Base-by-base conservation (phyloP, 2,888 invertebrate genomes). In the Diaphora mendica region DNA sequence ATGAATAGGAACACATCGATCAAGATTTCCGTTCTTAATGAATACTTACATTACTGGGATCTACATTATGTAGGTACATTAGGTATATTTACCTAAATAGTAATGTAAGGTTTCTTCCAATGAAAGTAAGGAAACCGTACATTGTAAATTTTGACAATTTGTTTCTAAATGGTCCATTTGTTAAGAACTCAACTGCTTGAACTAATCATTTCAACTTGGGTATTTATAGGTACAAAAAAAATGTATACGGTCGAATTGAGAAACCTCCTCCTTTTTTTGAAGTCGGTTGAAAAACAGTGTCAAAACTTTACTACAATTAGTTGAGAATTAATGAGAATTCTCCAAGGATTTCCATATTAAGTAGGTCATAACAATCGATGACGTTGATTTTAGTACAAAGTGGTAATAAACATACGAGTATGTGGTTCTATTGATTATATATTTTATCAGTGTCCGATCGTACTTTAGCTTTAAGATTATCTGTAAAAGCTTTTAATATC, bases 401-500 rank as follows among this genome's bases (percentile, higher is more conserved):
- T 17, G 15, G 17, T 17, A 30, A 15, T 62, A 17, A 30, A 62
- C 2, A 30, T 62, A 30, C 15, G 48, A 48, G 48, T 48, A 48
- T 17, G 62, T 30, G 62, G 7, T 62, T 62, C 62, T 62, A 62
- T 62, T 30, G 62, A 62, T 62, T 17, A 15, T 62, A 17, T 30
- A 30, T 62, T 30, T 62, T 30, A 17, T n/a, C 11, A 23, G 23
- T 65, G n/a, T 65, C 35, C 64, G 39, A 65, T 65, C n/a, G 20
- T 39, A 23, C 9, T 65, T 4, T 39, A 39, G 33, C n/a, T 35
- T 65, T 65, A 65, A 35, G 64, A n/a, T 64, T 65, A 65, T 65
- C 64, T 65, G 20, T 13, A 65, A n/a, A 65, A n/a, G 39, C 64
- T 65, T 65, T 65, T 65, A 65, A 23, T 65, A 39, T 35, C 13